phyloP scores from a whole-genome alignment of 1,140 invertebrate genomes.

The Anastrepha obliqua region DNA sequence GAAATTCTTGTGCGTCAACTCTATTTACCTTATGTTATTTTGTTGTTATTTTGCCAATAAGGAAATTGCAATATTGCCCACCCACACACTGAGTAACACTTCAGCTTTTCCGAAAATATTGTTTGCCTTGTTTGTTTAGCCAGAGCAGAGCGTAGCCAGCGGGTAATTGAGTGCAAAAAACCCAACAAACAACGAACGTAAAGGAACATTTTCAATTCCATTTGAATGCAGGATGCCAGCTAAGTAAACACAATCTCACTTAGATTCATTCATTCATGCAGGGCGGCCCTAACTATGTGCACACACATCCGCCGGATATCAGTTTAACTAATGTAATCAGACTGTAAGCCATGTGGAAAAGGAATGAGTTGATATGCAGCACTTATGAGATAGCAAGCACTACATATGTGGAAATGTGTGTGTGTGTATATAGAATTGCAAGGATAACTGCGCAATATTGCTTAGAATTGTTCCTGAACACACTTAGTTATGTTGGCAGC shows the following conservation, averaged over 20 bases:
- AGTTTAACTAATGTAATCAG: constrained; percentile 41
- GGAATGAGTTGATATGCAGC: neutral
- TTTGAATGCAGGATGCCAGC: constrained; percentile 25
- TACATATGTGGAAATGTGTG: neutral
- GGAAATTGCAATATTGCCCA: constrained; percentile 31
- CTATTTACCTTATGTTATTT: constrained; percentile 3
- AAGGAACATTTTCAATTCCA: constrained; percentile 42
- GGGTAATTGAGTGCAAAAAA: constrained; percentile 50
- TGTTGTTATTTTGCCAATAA: constrained; percentile 34
- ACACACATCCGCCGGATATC: constrained; percentile 34
- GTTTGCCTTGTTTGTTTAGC: constrained; percentile 2
- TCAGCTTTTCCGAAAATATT: constrained; percentile 1
- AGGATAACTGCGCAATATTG: constrained; percentile 7
- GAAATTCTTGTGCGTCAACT: neutral
- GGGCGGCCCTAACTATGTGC: neutral
- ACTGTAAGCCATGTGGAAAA: neutral
- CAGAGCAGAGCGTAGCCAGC: constrained; percentile 21
- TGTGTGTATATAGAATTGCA: neutral
- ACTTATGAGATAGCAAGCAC: neutral
- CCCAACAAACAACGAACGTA: neutral
- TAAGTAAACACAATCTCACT: constrained; percentile 47
- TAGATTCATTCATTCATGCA: neutral
- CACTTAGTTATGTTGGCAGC: neutral
- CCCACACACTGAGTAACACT: neutral
- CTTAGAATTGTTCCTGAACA: neutral